Conservation (phyloP, 2,888 invertebrate species). For the Panzeria rudis region DNA sequence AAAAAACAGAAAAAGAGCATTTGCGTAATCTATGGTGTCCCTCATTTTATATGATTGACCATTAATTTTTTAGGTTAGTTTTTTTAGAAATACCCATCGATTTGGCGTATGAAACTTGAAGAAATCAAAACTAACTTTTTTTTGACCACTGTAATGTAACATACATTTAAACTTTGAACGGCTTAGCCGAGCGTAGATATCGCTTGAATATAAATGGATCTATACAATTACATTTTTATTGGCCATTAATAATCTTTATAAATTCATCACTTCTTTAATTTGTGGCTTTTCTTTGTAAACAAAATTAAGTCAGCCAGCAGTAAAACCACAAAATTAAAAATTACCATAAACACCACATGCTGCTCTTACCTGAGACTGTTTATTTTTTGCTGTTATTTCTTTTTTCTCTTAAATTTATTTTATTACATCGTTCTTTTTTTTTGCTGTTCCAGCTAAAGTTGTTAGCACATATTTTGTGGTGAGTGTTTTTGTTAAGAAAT, state of each 20-base stretch:
- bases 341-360: slow-evolving; percentile 50
- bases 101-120: too few species aligned
- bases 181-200: too few species aligned
- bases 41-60: too few species aligned
- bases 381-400: not conserved
- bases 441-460: not conserved
- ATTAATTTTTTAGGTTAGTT: too few species aligned
- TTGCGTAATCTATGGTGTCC: too few species aligned
- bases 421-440: slow-evolving; percentile 2
- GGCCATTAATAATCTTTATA: not conserved
- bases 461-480: slow-evolving; percentile 58
- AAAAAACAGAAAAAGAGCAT: too few species aligned
- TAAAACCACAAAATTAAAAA: slow-evolving; percentile 46
- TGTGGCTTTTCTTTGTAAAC: not conserved
- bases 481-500: not conserved
- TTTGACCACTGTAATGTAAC: too few species aligned
- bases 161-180: too few species aligned
- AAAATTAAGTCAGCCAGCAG: not conserved
- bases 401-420: slow-evolving; percentile 21
- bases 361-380: not conserved
- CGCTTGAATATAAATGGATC: too few species aligned
- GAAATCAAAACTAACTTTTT: too few species aligned
- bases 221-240: not conserved
- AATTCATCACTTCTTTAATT: not conserved
- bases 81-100: too few species aligned